Percentiles rank a stretch among this genome's conserved stretches.
phyloP scores from a whole-genome alignment of 2,113 vertebrate species.

The Symphodus melops region DNA sequence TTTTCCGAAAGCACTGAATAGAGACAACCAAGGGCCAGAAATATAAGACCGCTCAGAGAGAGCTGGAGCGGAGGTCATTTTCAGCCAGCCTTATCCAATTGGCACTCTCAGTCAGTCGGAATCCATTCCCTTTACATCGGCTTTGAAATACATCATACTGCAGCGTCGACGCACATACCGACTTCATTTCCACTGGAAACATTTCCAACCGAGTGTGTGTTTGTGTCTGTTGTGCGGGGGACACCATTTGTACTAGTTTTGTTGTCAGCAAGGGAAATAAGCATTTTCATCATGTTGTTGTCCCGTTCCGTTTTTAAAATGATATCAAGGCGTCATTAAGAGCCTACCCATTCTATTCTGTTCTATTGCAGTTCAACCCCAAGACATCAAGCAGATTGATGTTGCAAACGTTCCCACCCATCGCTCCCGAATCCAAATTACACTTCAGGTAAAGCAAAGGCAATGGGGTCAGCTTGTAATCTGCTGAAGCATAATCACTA shows the following conservation, averaged over 20 bases:
- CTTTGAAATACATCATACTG: constrained; percentile 52
- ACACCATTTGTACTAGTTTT: constrained; percentile 67
- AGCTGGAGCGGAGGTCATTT: constrained; percentile 48
- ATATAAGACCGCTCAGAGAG: constrained; percentile 25
- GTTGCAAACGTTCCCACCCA: constrained; percentile 48
- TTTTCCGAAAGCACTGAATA: not conserved
- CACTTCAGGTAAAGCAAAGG: constrained; percentile 76
- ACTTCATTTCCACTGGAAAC: constrained; percentile 55
- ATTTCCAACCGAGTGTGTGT: constrained; percentile 16
- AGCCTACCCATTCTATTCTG: constrained; percentile 53
- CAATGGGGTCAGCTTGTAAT: constrained; percentile 78
- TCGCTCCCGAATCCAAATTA: constrained; percentile 69
- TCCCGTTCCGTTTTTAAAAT: constrained; percentile 71
- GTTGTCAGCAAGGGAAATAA: constrained; percentile 76
- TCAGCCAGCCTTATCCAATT: constrained; percentile 55
- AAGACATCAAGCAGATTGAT: constrained; percentile 68
- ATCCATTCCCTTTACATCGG: constrained; percentile 60
- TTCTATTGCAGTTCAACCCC: constrained; percentile 55
- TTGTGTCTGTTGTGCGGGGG: not conserved
- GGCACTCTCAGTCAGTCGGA: constrained; percentile 51
- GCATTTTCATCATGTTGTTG: constrained; percentile 74
- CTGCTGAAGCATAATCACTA: constrained; percentile 71
- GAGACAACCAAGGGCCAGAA: constrained; percentile 14
- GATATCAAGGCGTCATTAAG: constrained; percentile 72
- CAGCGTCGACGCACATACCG: constrained; percentile 23